Evolutionary conservation across 2,113 vertebrate genomes (phyloP).

Genomic region (Coregonus clupeaformis): DNA sequence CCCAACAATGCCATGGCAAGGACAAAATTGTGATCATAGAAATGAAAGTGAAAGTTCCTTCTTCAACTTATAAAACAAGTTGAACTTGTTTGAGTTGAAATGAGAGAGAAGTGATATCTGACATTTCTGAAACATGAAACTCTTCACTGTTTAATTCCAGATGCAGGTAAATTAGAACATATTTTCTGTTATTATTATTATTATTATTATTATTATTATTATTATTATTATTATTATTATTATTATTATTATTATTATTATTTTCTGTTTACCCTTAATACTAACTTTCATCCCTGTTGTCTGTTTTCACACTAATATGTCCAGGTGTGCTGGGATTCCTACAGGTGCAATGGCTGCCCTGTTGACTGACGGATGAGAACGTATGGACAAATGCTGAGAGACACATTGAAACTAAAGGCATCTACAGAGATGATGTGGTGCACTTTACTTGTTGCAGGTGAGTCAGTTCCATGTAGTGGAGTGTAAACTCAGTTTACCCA

Average conservation of each 20-base stretch:
- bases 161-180: conserved; percentile 40
- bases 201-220: too few species aligned
- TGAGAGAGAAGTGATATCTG: neutral
- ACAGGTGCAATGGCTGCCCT: conserved; percentile 65
- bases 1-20: too few species aligned
- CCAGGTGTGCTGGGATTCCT: conserved; percentile 30
- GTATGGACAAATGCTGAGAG: conserved; percentile 20
- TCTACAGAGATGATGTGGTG: conserved; percentile 51
- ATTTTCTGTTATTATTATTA: too few species aligned
- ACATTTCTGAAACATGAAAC: neutral
- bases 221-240: too few species aligned
- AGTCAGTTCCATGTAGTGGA: too few species aligned
- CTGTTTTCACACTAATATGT: too few species aligned
- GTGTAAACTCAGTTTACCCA: too few species aligned
- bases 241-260: neutral
- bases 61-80: too few species aligned
- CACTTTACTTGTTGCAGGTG: too few species aligned
- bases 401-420: conserved; percentile 38
- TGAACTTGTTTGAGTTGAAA: neutral
- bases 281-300: too few species aligned
- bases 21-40: neutral
- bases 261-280: too few species aligned
- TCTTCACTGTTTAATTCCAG: conserved; percentile 27
- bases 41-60: conserved; percentile 1
- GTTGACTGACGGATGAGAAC: conserved; percentile 67